Evolutionary conservation across 2,113 vertebrate genomes (phyloP), one percentile per base, ranked within the genome.

Genomic region (Alligator mississippiensis): DNA sequence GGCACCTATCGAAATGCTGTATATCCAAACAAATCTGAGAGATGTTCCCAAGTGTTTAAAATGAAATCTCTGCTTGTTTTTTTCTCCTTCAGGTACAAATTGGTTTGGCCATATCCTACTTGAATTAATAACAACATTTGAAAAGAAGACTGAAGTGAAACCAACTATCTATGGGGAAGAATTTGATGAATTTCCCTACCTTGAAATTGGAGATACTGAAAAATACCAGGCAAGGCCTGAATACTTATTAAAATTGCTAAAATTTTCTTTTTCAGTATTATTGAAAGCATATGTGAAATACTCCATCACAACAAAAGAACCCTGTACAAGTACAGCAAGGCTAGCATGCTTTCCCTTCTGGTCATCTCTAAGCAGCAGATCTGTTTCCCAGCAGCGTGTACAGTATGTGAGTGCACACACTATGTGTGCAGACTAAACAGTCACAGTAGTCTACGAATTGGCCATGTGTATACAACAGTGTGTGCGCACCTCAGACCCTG

Each of bases 101-200:
- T 96, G 94, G 93, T 5, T 96, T 21, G 75, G 76, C 16, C 94
- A 95, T 54, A 93, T 96, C 66, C 62, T 96, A 85, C 80, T 0
- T 87, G 93, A 95, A 55, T 82, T 95, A 27, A 8, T 77, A 75
- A n/a, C 59, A 16, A 47, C 92, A 79, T 92, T 27, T 70, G 19
- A 47, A 75, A 93, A 91, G 59, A 94, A 94, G 90, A 88, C 0
- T 0, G 18, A 3, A 3, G 38, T 18, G 27, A 17, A 11, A 10
- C 83, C 2, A 90, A 80, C 3, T 0, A 0, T 2, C 11, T 55
- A 66, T 80, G 21, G 22, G 15, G 82, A 93, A 79, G 17, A 82
- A 10, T 4, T 3, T 10, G 38, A 84, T 72, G 92, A 82, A 59
- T 61, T 95, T 6, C 66, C 62, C 1, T 94, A 87, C 59, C 62